Base-by-base conservation (phyloP, 2,113 vertebrate genomes). In the Labeo catla region DNA sequence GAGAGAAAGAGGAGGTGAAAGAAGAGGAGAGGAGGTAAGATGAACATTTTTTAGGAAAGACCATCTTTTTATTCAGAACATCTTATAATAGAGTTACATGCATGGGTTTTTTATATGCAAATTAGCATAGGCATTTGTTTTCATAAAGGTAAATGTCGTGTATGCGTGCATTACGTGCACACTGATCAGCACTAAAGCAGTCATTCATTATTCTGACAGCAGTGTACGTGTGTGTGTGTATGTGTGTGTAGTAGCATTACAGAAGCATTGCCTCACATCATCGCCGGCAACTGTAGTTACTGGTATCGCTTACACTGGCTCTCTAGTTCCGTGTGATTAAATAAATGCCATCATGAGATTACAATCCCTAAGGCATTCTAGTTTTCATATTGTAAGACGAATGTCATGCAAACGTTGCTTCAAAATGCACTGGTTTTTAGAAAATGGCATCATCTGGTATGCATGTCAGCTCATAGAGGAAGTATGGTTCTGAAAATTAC, bases 241-340 rank as follows among this genome's bases (percentile, higher is more conserved):
- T 78, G 87, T 54, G 68, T 68, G 68, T 79, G 68, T 54, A 49
- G 50, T 66, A 68, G 80, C 52, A 88, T 63, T 86, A 78, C 10
- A 68, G 15, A 63, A 72, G 78, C 45, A 81, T 70, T 50, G 65
- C 63, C 45, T 68, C 63, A 47, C 8, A 70, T 36, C 63, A 70
- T 70, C 28, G 43, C 84, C 50, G 73, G 52, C 73, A 82, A 78
- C 50, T 77, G 9, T 82, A 52, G 45, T 49, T 52, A 70, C 15
- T 76, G 59, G 68, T 59, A 47, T 36, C 34, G 13, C 50, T 43
- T 70, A 82, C 63, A 82, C 65, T 4, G 45, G 45, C 63, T 52
- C 63, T 54, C 45, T 82, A 15, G 45, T 54, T 82, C 23, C 9
- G 10, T 82, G 81, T 49, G 49, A 70, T 70, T 21, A 82, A 82